Conservation (phyloP, 23 tunicate species). For the Trididemnum miniatum region DNA sequence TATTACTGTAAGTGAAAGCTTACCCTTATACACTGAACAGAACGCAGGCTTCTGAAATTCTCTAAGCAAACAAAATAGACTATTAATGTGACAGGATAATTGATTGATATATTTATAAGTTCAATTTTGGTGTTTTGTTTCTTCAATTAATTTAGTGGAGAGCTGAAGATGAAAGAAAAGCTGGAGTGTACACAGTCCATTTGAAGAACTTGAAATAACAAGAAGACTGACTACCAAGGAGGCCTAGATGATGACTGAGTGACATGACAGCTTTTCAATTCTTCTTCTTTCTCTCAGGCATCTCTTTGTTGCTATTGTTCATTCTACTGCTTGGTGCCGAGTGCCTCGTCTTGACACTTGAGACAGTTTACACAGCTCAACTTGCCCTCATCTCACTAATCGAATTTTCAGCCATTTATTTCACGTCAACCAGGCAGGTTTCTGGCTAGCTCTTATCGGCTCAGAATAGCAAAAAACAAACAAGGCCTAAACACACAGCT, state of each 20-base stretch:
- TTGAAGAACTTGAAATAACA: constrained; percentile 60
- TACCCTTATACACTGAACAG: no score
- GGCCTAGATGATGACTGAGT: constrained; percentile 65
- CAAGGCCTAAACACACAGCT: no score
- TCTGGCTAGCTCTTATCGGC: neutral
- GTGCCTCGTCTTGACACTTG: constrained; percentile 46
- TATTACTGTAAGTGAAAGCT: no score
- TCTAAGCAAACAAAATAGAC: no score
- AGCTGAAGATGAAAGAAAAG: neutral
- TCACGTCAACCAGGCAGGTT: neutral
- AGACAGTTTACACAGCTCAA: constrained; percentile 72
- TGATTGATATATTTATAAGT: no score
- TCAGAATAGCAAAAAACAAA: no score
- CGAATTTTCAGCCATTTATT: constrained; percentile 54
- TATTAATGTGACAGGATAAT: no score
- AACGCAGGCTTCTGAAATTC: no score
- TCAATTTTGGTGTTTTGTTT: no score
- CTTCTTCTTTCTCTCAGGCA: constrained; percentile 21
- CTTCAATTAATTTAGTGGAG: no score
- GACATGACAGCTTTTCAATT: constrained; percentile 26
- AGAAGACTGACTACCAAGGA: constrained; percentile 7
- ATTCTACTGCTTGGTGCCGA: constrained; percentile 10
- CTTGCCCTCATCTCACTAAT: constrained; percentile 26
- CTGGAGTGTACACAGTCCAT: neutral
- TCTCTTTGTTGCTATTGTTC: constrained; percentile 39